Evolutionary conservation across 2,797 vertebrate genomes (phyloP), one percentile per base, ranked within the genome.

Genomic region (Nannoperca australis): DNA sequence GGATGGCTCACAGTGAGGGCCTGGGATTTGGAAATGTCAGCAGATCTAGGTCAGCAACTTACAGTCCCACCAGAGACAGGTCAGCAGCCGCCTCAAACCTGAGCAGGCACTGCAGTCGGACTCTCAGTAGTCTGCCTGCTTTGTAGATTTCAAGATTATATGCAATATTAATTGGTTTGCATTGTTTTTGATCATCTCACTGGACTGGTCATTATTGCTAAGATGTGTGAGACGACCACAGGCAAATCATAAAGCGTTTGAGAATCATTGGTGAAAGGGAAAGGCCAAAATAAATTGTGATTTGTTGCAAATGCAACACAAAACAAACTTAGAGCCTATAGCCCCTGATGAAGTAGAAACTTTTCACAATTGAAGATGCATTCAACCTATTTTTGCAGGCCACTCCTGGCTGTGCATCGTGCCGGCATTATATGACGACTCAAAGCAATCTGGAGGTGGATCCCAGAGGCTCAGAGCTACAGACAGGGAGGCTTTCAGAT

Each of bases 1-100:
- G 75, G 82, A 87, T 4, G 63, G 78, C 87, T 88, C 74, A 68
- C 79, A 62, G 79, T 20, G 24, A 81, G 62, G 76, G 61, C 61
- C 74, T 74, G 78, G 89, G 89, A 88, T 90, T 87, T 88, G 80
- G 82, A 89, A 84, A 88, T 81, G 90, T 93, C 90, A 92, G 88
- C 90, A 90, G 88, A 91, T 92, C 79, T 92, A 89, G 90, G 89
- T 93, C 92, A 92, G 90, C 89, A 90, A 85, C 79, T 89, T 85
- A 14, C 27, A 53, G 87, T 86, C 84, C 88, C 82, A 81, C 50
- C 74, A 86, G 89, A 86, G 76, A 78, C 18, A 27, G 77, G 82
- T 91, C 87, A 85, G 86, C 88, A 81, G 71, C 76, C 84, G 50
- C 70, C 70, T 82, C 45, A 82, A 73, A 88, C 80, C 85, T 86